A percentile compares a stretch with the other conserved stretches of the same genome.
These are phyloP conservation scores for Zaprionus capensis DNA, from an alignment of 1,140 invertebrate genomes.

Conservation along the genomic window DNA sequence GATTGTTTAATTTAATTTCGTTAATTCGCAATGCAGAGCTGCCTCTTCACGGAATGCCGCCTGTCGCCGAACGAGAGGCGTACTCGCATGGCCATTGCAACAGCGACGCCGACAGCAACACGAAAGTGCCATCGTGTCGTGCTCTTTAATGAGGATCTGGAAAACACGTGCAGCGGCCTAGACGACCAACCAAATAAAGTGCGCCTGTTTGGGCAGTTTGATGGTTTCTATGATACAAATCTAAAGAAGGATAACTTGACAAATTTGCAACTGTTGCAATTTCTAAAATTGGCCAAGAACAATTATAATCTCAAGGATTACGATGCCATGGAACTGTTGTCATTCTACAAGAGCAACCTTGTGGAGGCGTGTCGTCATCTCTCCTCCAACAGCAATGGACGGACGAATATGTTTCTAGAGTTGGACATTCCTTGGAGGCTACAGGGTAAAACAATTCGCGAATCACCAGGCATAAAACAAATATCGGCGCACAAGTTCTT, in stretches of 20 bases:
- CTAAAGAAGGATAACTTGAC: not conserved
- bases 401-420: not conserved
- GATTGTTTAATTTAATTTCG: too few species aligned
- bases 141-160: not conserved
- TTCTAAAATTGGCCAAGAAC: conserved; percentile 16
- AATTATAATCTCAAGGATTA: conserved; percentile 28
- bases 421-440: conserved; percentile 42
- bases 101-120: conserved; percentile 25
- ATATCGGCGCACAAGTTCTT: not conserved
- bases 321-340: conserved; percentile 33
- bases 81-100: conserved; percentile 15
- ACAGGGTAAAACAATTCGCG: conserved; percentile 16
- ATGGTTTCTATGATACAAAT: conserved; percentile 22
- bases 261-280: conserved; percentile 1
- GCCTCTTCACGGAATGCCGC: not conserved
- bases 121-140: not conserved
- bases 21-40: conserved; percentile 21
- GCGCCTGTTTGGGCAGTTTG: not conserved
- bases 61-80: conserved; percentile 10
- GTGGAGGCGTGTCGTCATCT: conserved; percentile 31
- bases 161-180: not conserved
- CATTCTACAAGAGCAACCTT: conserved; percentile 29
- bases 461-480: conserved; percentile 16
- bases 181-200: not conserved
- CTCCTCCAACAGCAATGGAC: not conserved